Base-by-base conservation (phyloP, 2,797 vertebrate species). In the Cyclopterus lumpus region DNA sequence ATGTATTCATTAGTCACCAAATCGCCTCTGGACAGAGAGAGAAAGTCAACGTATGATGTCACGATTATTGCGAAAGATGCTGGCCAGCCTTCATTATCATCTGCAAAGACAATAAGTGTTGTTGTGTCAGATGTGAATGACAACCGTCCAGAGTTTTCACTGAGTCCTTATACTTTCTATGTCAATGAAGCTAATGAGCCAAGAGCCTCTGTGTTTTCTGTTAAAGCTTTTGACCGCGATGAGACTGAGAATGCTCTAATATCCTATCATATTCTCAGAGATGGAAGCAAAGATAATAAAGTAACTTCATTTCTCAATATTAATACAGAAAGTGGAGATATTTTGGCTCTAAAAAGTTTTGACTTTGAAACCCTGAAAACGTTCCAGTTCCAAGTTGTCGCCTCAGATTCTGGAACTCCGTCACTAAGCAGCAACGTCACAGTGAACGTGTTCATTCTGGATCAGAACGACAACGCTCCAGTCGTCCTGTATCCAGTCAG, bases 1-100 rank as follows among this genome's bases (percentile, higher is more conserved):
- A 86, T 80, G 65, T 93, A 76, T 64, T 88, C 90, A n/a, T 46
- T 94, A 28, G 79, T 91, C 0, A 91, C 88, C 0, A 85, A 84
- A 24, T 75, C 67, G 0, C 16, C 14, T 15, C 59, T 94, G 6
- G 60, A 89, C 80, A 28, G 94, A 94, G 67, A 84, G 69, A 71
- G 10, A 20, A 36, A 24, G 8, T 51, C 74, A 53, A 30, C 81
- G 1, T 90, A 89, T 75, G 71, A 75, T 5, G 5, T 91, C 0
- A 75, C 81, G 46, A 46, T 44, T 16, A 18, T 6, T 16, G 42
- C 42, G 1, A 44, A 18, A 44, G 42, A 44, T 18, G 15, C 42
- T 6, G 42, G 42, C 2, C 15, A 44, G 15, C 42, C 42, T 16
- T 16, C 15, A 44, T 44, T 44, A 16, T 44, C 42, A 16, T 16